Evolutionary conservation across 1,140 invertebrate species (phyloP).

Genomic region (Eubasilissa regina): DNA sequence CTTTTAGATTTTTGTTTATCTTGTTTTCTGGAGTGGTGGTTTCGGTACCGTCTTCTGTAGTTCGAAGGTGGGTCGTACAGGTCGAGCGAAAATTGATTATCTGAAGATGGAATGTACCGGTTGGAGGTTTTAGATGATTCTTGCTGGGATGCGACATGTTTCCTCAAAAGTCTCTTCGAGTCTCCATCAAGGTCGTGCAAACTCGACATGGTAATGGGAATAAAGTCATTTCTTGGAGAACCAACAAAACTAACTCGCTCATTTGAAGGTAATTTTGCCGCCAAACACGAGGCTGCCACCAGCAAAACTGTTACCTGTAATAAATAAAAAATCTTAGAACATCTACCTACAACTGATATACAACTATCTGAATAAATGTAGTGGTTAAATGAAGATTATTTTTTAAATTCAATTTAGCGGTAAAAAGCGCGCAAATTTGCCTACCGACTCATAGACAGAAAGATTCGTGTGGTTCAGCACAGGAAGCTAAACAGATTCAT

Average conservation of each 20-base stretch:
- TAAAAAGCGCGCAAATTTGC: no score
- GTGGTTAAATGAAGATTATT: no score
- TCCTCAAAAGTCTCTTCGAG: not conserved
- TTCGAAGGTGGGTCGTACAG: not conserved
- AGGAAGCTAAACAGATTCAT: no score
- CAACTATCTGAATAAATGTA: no score
- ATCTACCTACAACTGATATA: no score
- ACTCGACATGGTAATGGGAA: not conserved
- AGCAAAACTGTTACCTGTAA: conserved; percentile 20
- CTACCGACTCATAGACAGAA: no score
- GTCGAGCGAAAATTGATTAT: not conserved
- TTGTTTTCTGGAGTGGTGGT: not conserved
- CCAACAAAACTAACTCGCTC: not conserved
- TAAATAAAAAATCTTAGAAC: not conserved
- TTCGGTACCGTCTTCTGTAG: not conserved
- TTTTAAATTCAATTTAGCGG: no score
- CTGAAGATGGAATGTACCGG: not conserved
- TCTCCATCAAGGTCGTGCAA: not conserved
- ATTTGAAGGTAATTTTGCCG: not conserved
- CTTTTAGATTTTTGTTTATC: not conserved
- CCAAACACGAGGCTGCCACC: conserved; percentile 6
- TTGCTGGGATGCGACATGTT: not conserved
- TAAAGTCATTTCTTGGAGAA: not conserved
- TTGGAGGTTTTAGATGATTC: not conserved
- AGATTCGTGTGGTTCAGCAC: no score